Evolutionary conservation across 2,888 invertebrate species (phyloP), one percentile per base, ranked within the genome.

Genomic region (Clitarchus hookeri): DNA sequence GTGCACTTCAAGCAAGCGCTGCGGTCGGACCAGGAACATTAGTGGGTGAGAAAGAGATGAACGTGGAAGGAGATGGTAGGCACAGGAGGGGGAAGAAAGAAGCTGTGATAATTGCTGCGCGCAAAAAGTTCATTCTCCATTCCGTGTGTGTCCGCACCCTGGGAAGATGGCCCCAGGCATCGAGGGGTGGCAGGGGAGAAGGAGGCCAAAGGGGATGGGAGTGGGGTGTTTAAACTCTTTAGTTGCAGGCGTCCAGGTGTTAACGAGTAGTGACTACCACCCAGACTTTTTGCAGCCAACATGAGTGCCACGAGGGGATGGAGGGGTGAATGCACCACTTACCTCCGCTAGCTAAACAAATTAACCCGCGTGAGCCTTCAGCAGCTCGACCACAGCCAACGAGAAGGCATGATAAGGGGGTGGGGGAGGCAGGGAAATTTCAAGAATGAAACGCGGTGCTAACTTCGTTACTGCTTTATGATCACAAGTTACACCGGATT

Each of bases 361-460:
- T 65, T 65, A 65, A 19, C 65, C 65, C 65, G 13, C 53, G 53
- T 8, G 19, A 19, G 53, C 53, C 65, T 65, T 23, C 65, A 65
- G n/a, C 8, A 65, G 23, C 23, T n/a, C n/a, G 8, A 2, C 65
- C 19, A 19, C 65, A 65, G 65, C 65, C 65, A 16, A n/a, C 65
- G 36, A 65, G 65, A 19, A n/a, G 65, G 8, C 65, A 19, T 36
- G 36, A 19, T 19, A 65, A 23, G 65, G 65, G n/a, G n/a, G n/a
- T 19, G 65, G n/a, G n/a, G n/a, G 23, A n/a, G 3, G 23, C n/a
- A 65, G 65, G n/a, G 16, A 65, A 23, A 65, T 19, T 19, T n/a
- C 65, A 65, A 65, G 19, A 65, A 65, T n/a, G 65, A 65, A 65
- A n/a, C 65, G 53, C n/a, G 65, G 65, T n/a, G 65, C 65, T 65